Percentiles rank a stretch among this genome's conserved stretches.
These are phyloP conservation scores for Anadara kagoshimensis DNA, from an alignment of 1,140 invertebrate genomes.

Conservation along the genomic window DNA sequence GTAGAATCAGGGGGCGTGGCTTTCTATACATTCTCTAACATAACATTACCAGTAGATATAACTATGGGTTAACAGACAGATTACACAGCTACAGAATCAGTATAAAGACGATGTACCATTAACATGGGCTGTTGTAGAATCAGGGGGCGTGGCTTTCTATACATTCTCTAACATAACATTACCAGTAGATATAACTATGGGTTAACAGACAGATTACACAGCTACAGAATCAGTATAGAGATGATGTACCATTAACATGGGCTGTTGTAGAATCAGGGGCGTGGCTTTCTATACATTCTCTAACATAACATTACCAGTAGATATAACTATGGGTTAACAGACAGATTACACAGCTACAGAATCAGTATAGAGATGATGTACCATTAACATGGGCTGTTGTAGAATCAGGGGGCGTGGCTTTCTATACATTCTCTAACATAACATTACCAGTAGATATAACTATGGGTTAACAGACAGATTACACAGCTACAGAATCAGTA, in stretches of 20 bases:
- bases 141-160: slow-evolving; percentile 66
- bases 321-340: too few relatives aligned
- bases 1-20: slow-evolving; percentile 65
- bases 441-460: not conserved
- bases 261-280: slow-evolving; percentile 66
- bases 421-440: slow-evolving; percentile 42
- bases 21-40: slow-evolving; percentile 48
- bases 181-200: not conserved
- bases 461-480: too few relatives aligned
- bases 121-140: slow-evolving; percentile 65
- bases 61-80: too few relatives aligned
- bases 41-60: not conserved
- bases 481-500: not conserved
- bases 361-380: slow-evolving; percentile 45
- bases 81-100: not conserved
- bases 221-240: slow-evolving; percentile 18
- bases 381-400: slow-evolving; percentile 66
- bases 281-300: slow-evolving; percentile 59
- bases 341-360: too few relatives aligned
- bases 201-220: too few relatives aligned
- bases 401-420: slow-evolving; percentile 64
- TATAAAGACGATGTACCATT: slow-evolving; percentile 55
- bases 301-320: not conserved
- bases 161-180: not conserved
- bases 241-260: slow-evolving; percentile 60